Percentiles rank a stretch among this genome's conserved stretches.
Conservation (phyloP, 2,113 vertebrate species). For the Sturnus vulgaris region DNA sequence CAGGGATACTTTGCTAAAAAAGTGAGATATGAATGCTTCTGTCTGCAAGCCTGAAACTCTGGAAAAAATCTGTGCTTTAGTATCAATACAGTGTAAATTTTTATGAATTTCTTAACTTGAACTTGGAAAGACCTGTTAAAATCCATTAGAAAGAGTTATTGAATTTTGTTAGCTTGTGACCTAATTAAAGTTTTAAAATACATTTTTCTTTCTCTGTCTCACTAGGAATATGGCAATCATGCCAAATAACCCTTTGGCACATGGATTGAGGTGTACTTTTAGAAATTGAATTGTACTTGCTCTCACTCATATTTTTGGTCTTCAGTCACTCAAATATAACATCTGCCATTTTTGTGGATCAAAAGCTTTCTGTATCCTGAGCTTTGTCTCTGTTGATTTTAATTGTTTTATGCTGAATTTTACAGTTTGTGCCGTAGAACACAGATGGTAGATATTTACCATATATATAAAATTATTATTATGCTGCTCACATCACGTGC, state of each 20-base stretch:
- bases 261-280: background rate
- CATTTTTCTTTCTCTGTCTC: background rate
- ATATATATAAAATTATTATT: constrained; percentile 48
- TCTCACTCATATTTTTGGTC: background rate
- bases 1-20: background rate
- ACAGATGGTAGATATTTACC: constrained; percentile 62
- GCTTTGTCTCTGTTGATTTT: constrained; percentile 41
- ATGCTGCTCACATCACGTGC: constrained; percentile 47
- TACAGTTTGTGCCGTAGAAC: background rate
- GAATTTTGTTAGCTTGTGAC: background rate
- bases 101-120: background rate
- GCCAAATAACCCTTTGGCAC: background rate
- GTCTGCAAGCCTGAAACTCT: background rate
- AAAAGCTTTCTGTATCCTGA: constrained; percentile 33
- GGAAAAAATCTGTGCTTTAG: background rate
- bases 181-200: background rate
- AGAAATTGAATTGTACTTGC: background rate
- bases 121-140: background rate
- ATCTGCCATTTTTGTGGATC: constrained; percentile 35
- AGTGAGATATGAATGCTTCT: background rate
- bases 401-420: constrained; percentile 57
- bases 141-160: background rate
- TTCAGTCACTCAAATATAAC: constrained; percentile 15
- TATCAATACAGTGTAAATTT: background rate
- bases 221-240: background rate